A percentile compares a stretch with the other conserved stretches of the same genome.
Conservation (phyloP, 1,140 invertebrate species). For the Octopus sinensis region DNA sequence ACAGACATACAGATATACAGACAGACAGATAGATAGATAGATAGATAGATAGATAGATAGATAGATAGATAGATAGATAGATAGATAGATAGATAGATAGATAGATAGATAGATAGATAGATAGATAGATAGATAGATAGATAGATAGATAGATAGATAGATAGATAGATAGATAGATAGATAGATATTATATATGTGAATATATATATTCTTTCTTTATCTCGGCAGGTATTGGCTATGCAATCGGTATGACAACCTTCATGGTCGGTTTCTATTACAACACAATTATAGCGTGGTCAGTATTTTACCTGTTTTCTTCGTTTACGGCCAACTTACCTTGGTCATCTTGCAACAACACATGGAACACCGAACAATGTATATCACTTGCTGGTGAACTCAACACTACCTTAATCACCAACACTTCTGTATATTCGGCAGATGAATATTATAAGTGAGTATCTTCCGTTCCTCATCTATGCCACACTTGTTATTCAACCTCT, state of each 20-base stretch:
- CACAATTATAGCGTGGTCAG: slow-evolving; percentile 94
- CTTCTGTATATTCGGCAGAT: slow-evolving; percentile 30
- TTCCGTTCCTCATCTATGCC: background rate
- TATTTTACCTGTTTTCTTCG: slow-evolving; percentile 75
- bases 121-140: background rate
- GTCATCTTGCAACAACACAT: slow-evolving; percentile 84
- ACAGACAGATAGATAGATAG: too few relatives aligned
- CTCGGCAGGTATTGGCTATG: slow-evolving; percentile 83
- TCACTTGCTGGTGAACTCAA: slow-evolving; percentile 26
- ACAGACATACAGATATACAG: too few relatives aligned
- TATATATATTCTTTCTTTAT: background rate
- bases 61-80: too few relatives aligned
- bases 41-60: too few relatives aligned
- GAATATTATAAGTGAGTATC: slow-evolving; percentile 42
- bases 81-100: too few relatives aligned
- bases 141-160: background rate
- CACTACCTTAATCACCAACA: slow-evolving; percentile 30
- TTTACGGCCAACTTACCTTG: slow-evolving; percentile 74
- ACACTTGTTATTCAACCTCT: background rate
- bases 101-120: background rate
- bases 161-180: background rate
- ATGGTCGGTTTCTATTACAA: slow-evolving; percentile 99
- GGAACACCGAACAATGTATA: slow-evolving; percentile 81
- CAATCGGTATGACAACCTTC: slow-evolving; percentile 90
- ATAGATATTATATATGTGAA: background rate